phyloP scores from a whole-genome alignment of 2,888 invertebrate species.

The Rhorus exstirpatorius region DNA sequence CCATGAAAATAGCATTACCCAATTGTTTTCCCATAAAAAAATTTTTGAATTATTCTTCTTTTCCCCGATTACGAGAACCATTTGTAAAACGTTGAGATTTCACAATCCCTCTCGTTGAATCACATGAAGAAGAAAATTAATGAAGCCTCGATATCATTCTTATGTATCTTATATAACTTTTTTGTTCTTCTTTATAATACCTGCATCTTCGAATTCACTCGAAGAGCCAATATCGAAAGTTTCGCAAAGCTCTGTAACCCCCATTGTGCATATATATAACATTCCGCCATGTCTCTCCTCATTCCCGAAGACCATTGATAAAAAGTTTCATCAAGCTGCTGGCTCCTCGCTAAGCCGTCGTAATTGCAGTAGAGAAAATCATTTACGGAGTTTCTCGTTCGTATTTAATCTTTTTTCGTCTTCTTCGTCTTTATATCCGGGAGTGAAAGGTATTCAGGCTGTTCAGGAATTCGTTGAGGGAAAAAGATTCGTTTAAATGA shows the following conservation, averaged over 20 bases:
- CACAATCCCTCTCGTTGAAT: not conserved
- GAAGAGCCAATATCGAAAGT: conserved; percentile 36
- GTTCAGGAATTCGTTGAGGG: conserved; percentile 10
- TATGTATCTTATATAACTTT: conserved; percentile 11
- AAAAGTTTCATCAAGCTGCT: conserved; percentile 39
- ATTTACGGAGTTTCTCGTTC: conserved; percentile 35
- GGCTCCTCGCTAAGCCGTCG: conserved; percentile 37
- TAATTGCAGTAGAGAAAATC: conserved; percentile 45
- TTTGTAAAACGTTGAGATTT: not conserved
- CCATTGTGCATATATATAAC: conserved; percentile 20
- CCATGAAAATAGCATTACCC: too few species aligned
- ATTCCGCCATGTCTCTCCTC: conserved; percentile 14
- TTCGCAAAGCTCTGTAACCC: not conserved
- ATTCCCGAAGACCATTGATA: conserved; percentile 34
- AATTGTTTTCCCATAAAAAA: too few species aligned
- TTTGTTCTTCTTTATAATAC: conserved; percentile 13
- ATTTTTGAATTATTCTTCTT: not conserved
- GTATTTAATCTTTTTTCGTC: not conserved
- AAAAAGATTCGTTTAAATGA: conserved; percentile 17
- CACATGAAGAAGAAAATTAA: not conserved
- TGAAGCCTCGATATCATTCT: not conserved
- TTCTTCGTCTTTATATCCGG: not conserved
- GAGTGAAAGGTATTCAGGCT: not conserved
- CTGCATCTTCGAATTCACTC: conserved; percentile 5
- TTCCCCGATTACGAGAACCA: not conserved